These are phyloP conservation scores for Oligia fasciuncula DNA, from an alignment of 2,888 invertebrate genomes.

Conservation along the genomic window DNA sequence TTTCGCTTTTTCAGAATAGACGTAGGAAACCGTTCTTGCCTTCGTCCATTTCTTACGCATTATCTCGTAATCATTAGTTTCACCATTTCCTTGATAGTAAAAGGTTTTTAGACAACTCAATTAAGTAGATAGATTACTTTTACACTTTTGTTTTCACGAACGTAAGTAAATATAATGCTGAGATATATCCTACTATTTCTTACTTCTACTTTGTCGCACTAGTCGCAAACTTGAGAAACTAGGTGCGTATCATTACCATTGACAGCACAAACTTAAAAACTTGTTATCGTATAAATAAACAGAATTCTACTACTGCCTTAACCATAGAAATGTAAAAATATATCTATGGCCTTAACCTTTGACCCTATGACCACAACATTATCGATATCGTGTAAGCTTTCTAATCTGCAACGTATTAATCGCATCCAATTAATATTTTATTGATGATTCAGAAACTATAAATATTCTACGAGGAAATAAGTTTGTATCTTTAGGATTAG, in stretches of 20 bases:
- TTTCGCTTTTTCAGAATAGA: conserved; percentile 88
- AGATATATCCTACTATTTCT: neutral
- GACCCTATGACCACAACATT: conserved; percentile 2
- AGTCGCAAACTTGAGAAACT: neutral
- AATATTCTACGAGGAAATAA: neutral
- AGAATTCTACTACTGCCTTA: neutral
- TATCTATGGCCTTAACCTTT: neutral
- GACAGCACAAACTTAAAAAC: neutral
- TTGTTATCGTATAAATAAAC: neutral
- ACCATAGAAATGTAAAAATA: no score
- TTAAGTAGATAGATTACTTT: conserved; percentile 77
- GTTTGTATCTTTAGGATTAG: neutral
- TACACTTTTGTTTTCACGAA: conserved; percentile 63
- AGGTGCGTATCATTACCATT: neutral
- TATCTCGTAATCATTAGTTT: conserved; percentile 88
- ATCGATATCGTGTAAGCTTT: conserved; percentile 9
- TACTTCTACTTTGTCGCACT: neutral
- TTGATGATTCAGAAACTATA: no score
- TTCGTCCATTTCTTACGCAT: conserved; percentile 87
- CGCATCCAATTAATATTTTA: neutral
- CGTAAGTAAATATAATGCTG: conserved; percentile 25
- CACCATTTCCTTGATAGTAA: conserved; percentile 82
- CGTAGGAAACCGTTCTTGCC: conserved; percentile 85
- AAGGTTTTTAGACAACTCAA: conserved; percentile 83
- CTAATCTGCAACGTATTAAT: conserved; percentile 23